These are phyloP conservation scores for Synanthedon tipuliformis DNA, from an alignment of 2,888 invertebrate genomes.

Conservation along the genomic window DNA sequence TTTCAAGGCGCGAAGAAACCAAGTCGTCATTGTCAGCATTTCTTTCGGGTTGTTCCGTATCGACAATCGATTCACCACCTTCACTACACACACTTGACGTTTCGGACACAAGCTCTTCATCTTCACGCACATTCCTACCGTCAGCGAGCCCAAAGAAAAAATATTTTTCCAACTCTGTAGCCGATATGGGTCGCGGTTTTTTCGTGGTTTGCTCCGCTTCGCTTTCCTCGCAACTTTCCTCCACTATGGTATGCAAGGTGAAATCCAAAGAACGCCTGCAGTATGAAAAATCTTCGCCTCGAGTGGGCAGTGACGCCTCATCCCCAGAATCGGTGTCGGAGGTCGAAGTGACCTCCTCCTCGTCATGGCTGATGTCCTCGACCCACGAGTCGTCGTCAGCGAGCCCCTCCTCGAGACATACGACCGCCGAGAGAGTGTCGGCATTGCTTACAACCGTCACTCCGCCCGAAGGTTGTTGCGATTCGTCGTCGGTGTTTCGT, in stretches of 20 bases:
- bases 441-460: conserved; percentile 78
- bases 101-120: conserved; percentile 80
- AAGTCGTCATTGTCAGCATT: conserved; percentile 76
- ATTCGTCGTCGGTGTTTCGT: conserved; percentile 56
- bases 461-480: conserved; percentile 64
- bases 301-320: conserved; percentile 75
- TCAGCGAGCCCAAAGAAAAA: conserved; percentile 89
- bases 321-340: conserved; percentile 78
- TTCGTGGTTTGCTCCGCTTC: conserved; percentile 77
- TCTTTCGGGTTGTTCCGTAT: conserved; percentile 68
- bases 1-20: conserved; percentile 87
- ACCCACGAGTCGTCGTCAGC: conserved; percentile 95
- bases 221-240: conserved; percentile 95
- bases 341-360: conserved; percentile 77
- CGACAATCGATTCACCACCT: conserved; percentile 78
- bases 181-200: conserved; percentile 77
- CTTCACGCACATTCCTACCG: conserved; percentile 67
- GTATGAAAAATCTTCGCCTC: conserved; percentile 85
- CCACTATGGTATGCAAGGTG: conserved; percentile 91
- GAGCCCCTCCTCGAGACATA: conserved; percentile 85
- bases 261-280: conserved; percentile 87
- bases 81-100: conserved; percentile 89
- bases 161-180: conserved; percentile 90
- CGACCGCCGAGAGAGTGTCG: conserved; percentile 77
- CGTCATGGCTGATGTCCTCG: conserved; percentile 86